A percentile compares a stretch with the other conserved stretches of the same genome.
phyloP scores from a whole-genome alignment of 2,113 vertebrate genomes.

The Alexandromys fortis region DNA sequence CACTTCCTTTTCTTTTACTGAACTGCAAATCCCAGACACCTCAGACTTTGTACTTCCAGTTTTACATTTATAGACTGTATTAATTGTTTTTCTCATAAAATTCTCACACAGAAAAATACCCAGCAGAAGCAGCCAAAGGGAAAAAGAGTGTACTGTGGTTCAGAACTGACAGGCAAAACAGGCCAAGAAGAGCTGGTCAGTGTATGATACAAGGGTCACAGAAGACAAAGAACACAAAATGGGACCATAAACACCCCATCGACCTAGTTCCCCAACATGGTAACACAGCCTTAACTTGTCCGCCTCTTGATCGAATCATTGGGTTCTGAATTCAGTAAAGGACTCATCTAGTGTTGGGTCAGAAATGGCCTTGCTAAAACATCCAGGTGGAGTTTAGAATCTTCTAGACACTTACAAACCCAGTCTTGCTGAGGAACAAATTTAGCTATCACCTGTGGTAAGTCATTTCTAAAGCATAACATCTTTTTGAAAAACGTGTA shows the following conservation, averaged over 20 bases:
- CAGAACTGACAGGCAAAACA: not conserved
- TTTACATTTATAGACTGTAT: no score
- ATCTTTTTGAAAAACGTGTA: not conserved
- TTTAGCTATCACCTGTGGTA: no score
- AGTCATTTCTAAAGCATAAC: not conserved
- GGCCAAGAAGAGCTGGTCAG: no score
- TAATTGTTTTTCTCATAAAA: not conserved
- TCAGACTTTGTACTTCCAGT: not conserved
- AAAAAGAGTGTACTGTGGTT: not conserved
- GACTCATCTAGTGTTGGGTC: not conserved
- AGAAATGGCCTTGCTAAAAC: not conserved
- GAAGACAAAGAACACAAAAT: no score
- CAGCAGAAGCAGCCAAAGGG: not conserved
- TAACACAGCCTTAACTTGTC: not conserved
- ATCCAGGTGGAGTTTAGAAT: not conserved
- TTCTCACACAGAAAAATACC: not conserved
- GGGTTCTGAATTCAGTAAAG: not conserved
- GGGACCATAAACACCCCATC: not conserved
- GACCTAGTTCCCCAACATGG: not conserved
- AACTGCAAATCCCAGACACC: not conserved
- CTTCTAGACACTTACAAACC: not conserved
- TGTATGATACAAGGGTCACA: no score
- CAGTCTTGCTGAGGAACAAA: not conserved
- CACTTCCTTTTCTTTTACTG: not conserved
- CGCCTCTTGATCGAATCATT: not conserved